A percentile compares a stretch with the other conserved stretches of the same genome.
These are phyloP conservation scores for Thaleichthys pacificus DNA, from an alignment of 2,797 vertebrate genomes.

Conservation along the genomic window DNA sequence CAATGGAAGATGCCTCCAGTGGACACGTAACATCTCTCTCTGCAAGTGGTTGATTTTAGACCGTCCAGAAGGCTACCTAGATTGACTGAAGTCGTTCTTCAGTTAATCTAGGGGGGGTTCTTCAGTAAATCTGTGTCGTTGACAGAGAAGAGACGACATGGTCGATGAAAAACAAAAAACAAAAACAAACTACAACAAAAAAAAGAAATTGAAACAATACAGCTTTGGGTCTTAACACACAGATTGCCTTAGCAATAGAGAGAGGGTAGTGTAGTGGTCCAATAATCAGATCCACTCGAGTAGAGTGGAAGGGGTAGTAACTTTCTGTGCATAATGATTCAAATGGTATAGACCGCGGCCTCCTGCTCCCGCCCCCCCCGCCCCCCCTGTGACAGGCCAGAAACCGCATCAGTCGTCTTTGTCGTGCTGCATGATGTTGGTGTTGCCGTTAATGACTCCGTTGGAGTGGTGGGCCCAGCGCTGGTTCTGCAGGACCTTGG, in stretches of 20 bases:
- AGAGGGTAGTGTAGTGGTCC: constrained; percentile 21
- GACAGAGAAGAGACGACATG: not conserved
- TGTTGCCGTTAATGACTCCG: constrained; percentile 71
- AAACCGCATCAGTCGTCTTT: constrained; percentile 63
- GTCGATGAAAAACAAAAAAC: not conserved
- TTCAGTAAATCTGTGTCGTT: not conserved
- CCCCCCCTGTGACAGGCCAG: not conserved
- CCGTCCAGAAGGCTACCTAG: not conserved
- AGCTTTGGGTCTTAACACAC: constrained; percentile 48
- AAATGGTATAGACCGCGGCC: constrained; percentile 33
- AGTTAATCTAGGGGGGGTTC: not conserved
- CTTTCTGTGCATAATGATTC: constrained; percentile 16
- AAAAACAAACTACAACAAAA: not conserved
- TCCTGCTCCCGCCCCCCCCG: not conserved
- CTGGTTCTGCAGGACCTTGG: constrained; percentile 81
- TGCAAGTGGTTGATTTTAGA: not conserved
- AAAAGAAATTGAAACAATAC: not conserved
- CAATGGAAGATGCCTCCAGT: not conserved
- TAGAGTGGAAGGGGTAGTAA: no score
- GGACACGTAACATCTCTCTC: not conserved
- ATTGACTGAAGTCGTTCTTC: no score
- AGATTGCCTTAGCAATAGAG: constrained; percentile 56
- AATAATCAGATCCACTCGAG: constrained; percentile 28
- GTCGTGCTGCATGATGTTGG: constrained; percentile 55
- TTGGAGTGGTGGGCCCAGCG: constrained; percentile 68